Conservation (phyloP, 2,888 invertebrate genomes). For the Clusia tigrina region DNA sequence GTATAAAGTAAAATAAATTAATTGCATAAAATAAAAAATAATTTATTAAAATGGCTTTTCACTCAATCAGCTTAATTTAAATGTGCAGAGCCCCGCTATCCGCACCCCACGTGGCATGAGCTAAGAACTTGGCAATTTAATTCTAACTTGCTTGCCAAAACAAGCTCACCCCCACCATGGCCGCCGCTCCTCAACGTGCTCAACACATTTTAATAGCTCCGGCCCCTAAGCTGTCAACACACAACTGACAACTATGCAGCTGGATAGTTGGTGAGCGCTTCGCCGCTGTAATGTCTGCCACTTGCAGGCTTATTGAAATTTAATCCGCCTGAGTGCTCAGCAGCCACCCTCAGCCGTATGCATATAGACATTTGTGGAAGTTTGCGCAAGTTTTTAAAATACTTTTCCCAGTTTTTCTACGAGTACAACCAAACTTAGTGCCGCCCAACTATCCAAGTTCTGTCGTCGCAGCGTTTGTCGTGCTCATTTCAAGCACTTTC, state of each 20-base stretch:
- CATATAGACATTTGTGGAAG: not conserved
- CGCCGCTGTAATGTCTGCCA: not conserved
- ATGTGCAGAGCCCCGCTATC: too few species aligned
- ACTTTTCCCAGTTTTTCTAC: not conserved
- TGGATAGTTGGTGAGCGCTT: not conserved
- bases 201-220: constrained; percentile 9
- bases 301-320: constrained; percentile 26
- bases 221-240: not conserved
- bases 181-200: not conserved
- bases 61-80: too few species aligned
- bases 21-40: constrained; percentile 25
- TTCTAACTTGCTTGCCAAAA: not conserved
- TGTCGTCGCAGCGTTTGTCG: too few species aligned
- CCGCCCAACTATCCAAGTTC: too few species aligned
- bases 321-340: constrained; percentile 18
- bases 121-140: too few species aligned
- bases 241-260: not conserved
- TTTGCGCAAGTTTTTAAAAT: not conserved
- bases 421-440: too few species aligned
- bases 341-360: too few species aligned
- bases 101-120: too few species aligned
- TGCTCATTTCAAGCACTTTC: too few species aligned
- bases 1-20: constrained; percentile 46
- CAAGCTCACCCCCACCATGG: not conserved
- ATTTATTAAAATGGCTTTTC: too few species aligned